Evolutionary conservation across 2,888 invertebrate genomes (phyloP).

Genomic region (Camptogramma bilineatum): DNA sequence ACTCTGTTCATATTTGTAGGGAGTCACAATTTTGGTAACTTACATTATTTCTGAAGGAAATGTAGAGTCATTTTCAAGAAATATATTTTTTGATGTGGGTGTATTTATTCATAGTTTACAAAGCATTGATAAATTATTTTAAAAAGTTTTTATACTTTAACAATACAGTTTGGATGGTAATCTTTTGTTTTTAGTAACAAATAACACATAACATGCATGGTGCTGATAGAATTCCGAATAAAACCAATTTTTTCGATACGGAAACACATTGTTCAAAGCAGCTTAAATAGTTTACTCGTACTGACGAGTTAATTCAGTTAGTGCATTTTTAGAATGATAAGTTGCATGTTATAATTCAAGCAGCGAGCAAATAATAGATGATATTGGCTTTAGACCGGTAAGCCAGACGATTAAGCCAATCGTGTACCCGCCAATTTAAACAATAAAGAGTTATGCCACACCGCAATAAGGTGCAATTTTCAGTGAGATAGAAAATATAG

Average conservation of each 20-base stretch:
- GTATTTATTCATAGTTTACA: not conserved
- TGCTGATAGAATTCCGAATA: not conserved
- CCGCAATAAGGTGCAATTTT: constrained; percentile 30
- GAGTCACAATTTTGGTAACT: constrained; percentile 16
- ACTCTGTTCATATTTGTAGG: constrained; percentile 22
- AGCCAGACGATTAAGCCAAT: constrained; percentile 32
- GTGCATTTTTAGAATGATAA: constrained; percentile 22
- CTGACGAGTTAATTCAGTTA: constrained; percentile 25
- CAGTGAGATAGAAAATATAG: constrained; percentile 15
- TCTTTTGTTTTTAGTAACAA: no score
- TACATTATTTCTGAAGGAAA: not conserved
- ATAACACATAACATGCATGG: not conserved
- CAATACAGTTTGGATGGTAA: no score
- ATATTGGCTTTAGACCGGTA: constrained; percentile 48
- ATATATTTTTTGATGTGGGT: not conserved
- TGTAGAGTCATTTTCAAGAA: not conserved
- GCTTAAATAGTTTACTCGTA: not conserved
- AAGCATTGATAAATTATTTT: no score
- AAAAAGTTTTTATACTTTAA: no score
- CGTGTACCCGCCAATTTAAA: constrained; percentile 29
- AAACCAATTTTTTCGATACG: not conserved
- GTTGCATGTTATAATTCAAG: constrained; percentile 17
- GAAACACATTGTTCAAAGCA: not conserved
- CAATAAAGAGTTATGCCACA: constrained; percentile 28
- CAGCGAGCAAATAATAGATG: constrained; percentile 24